These are phyloP conservation scores for Poeciliopsis retropinna DNA, from an alignment of 2,113 vertebrate species.

Conservation along the genomic window DNA sequence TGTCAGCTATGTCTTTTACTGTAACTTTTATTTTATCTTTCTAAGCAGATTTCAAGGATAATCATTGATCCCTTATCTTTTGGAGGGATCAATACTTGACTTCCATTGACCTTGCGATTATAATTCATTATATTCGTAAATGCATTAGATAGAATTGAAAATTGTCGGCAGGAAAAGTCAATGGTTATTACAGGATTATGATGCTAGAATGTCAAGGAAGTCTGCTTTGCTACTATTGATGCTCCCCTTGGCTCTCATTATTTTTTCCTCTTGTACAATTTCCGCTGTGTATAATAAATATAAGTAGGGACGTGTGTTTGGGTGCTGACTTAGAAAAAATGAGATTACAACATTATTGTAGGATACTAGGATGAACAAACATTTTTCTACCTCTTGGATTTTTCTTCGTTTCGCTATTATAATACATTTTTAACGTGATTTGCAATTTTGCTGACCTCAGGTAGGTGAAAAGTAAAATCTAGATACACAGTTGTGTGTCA, in stretches of 20 bases:
- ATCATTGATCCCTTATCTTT: slow-evolving; percentile 20
- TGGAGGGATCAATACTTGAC: slow-evolving; percentile 65
- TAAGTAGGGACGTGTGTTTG: not conserved
- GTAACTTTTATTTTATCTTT: slow-evolving; percentile 7
- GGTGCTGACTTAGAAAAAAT: not conserved
- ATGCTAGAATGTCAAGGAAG: slow-evolving; percentile 20
- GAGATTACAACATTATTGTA: too few relatives aligned
- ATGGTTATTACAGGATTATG: slow-evolving; percentile 65
- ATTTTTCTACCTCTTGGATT: too few relatives aligned
- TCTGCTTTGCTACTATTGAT: slow-evolving; percentile 38
- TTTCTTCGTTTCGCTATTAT: too few relatives aligned
- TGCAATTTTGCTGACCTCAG: not conserved
- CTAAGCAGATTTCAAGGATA: slow-evolving; percentile 22
- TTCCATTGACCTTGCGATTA: slow-evolving; percentile 61
- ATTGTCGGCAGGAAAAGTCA: slow-evolving; percentile 51
- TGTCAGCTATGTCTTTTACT: slow-evolving; percentile 21
- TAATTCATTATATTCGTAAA: slow-evolving; percentile 70
- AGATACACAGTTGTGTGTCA: not conserved
- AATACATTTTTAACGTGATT: slow-evolving; percentile 12
- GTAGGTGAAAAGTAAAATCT: slow-evolving; percentile 8
- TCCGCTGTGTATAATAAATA: not conserved
- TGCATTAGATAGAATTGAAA: slow-evolving; percentile 50
- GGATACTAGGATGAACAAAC: too few relatives aligned
- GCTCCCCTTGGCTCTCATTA: not conserved
- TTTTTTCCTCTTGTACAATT: slow-evolving; percentile 14